Conservation (phyloP, 2,113 vertebrate species). For the Willisornis vidua region DNA sequence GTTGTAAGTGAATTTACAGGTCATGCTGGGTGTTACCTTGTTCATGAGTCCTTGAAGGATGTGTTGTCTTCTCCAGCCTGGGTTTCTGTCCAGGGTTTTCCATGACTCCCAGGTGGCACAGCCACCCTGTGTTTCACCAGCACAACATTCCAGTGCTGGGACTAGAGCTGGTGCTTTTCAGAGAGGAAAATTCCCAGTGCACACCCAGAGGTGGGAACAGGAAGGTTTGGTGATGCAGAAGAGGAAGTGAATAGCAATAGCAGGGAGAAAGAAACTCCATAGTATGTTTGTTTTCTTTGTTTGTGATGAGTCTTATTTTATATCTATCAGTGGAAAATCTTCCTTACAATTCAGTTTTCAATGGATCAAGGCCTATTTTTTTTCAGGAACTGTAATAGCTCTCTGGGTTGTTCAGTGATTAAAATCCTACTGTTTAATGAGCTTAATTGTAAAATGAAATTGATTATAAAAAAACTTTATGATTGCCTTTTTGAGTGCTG, state of each 20-base stretch:
- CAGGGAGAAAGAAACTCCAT: background rate
- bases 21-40: background rate
- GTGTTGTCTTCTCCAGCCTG: background rate
- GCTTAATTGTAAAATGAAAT: slow-evolving; percentile 56
- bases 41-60: background rate
- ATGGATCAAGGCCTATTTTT: background rate
- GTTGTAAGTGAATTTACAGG: background rate
- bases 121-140: background rate
- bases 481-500: slow-evolving; percentile 20
- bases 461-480: slow-evolving; percentile 9
- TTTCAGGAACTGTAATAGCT: background rate
- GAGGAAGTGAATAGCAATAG: background rate
- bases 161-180: fast-evolving
- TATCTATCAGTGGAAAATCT: background rate
- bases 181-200: background rate
- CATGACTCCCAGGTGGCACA: background rate
- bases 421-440: slow-evolving; percentile 63
- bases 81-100: background rate
- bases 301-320: background rate
- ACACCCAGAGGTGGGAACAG: background rate
- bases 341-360: background rate
- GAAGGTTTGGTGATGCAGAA: background rate
- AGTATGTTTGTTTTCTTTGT: background rate
- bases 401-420: slow-evolving; percentile 40
- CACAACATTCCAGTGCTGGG: background rate